Evolutionary conservation across 2,797 vertebrate genomes (phyloP), one percentile per base, ranked within the genome.

Genomic region (Falco novaeseelandiae): DNA sequence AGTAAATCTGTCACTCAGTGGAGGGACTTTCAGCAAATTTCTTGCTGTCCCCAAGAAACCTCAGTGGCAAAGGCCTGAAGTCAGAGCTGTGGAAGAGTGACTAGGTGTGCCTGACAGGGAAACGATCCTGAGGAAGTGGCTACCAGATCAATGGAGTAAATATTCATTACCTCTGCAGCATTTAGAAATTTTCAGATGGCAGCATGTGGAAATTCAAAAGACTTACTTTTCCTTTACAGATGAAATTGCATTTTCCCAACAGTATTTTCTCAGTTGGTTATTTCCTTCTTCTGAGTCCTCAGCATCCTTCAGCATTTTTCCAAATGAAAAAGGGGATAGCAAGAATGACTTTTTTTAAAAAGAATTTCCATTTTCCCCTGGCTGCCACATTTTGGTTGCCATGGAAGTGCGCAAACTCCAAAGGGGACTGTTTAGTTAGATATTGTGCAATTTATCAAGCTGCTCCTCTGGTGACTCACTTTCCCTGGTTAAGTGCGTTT

Each of bases 391-490:
- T 91, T 82, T 80, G 77, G 95, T 96, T 97, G 92, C 94, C 94
- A 96, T 96, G 96, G 95, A 95, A 93, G 54, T 93, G 83, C 7
- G 1, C 92, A 90, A 34, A 66, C 91, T 95, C 92, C 84, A 86
- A 67, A 81, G 96, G 88, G 87, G 57, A 42, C 80, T 58, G 52
- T 90, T 95, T 21, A 67, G 94, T 57, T 83, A 70, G 87, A 85
- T 91, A 90, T 77, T 93, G 90, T 95, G 92, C 78, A 38, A 88
- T 95, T 95, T 83, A 81, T 95, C 85, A 92, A 94, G 89, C 78
- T 94, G 91, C 96, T 98, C 86, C 95, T 90, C 94, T 69, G 77
- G 95, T 95, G 93, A 98, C 79, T 95, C 91, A 90, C 93, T 89
- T 86, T 97, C 66, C 40, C 87, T 69, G 69, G 66, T 74, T 84